Evolutionary conservation across 2,113 vertebrate species (phyloP).

Genomic region (Pelodiscus sinensis): DNA sequence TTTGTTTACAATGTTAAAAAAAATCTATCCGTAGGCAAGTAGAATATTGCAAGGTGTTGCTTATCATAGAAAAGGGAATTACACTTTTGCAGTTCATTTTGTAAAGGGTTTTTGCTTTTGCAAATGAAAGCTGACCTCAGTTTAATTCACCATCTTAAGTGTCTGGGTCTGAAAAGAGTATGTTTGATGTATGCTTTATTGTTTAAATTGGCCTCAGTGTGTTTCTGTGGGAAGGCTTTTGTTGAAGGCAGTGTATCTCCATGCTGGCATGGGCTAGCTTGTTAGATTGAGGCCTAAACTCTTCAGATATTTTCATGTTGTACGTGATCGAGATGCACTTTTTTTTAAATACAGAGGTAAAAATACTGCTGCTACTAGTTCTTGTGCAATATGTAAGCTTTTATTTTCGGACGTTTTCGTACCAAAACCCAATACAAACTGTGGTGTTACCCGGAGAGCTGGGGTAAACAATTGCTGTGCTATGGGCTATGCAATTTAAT

Average conservation of each 20-base stretch:
- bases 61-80: not conserved
- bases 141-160: not conserved
- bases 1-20: not conserved
- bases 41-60: not conserved
- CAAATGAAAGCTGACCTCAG: not conserved
- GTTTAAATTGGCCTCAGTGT: not conserved
- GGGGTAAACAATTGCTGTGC: no score
- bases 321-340: not conserved
- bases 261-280: not conserved
- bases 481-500: no score
- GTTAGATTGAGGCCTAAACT: rapidly evolving
- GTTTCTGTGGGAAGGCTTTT: not conserved
- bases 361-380: not conserved
- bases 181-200: not conserved
- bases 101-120: not conserved
- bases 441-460: no score
- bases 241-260: not conserved
- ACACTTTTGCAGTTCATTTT: not conserved
- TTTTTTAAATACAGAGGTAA: not conserved
- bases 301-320: not conserved
- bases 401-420: rapidly evolving
- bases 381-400: not conserved
- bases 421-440: rapidly evolving
- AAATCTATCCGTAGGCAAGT: not conserved
- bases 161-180: not conserved